Percentiles rank a stretch among this genome's conserved stretches.
Conservation (phyloP, 2,113 vertebrate genomes). For the Cricetomys ansorgei region DNA sequence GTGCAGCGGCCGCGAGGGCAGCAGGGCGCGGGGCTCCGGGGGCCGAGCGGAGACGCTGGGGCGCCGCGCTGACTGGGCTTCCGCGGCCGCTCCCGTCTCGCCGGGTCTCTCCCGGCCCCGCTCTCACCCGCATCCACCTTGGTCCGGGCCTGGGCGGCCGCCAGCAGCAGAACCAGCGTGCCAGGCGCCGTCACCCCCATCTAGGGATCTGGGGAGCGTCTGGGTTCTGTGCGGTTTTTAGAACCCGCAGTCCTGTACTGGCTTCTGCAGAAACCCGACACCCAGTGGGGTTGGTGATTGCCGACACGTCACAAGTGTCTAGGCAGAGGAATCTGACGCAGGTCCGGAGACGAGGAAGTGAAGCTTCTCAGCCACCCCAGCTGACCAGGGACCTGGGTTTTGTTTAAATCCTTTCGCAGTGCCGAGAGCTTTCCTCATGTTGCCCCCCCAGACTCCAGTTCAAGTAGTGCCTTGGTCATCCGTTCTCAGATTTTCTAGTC, state of each 20-base stretch:
- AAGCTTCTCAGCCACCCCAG: no score
- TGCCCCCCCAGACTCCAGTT: neutral
- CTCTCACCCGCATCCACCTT: neutral
- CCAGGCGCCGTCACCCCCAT: rapidly evolving
- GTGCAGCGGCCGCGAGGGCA: neutral
- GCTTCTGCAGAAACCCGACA: neutral
- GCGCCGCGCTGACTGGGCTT: neutral
- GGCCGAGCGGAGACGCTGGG: neutral
- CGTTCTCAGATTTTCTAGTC: neutral
- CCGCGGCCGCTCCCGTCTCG: no score
- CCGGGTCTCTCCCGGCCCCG: neutral
- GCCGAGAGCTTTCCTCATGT: neutral
- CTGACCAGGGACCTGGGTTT: neutral
- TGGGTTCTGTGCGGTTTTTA: no score
- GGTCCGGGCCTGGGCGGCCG: neutral
- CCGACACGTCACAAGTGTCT: neutral
- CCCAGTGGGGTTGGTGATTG: neutral
- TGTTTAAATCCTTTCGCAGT: neutral
- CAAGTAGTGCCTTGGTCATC: neutral
- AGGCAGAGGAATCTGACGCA: neutral
- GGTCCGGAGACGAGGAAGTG: neutral
- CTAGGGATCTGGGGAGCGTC: no score
- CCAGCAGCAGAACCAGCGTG: neutral
- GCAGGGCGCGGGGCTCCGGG: neutral
- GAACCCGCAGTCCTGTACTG: neutral